Base-by-base conservation (phyloP, 2,888 invertebrate species). In the Clanis bilineata region DNA sequence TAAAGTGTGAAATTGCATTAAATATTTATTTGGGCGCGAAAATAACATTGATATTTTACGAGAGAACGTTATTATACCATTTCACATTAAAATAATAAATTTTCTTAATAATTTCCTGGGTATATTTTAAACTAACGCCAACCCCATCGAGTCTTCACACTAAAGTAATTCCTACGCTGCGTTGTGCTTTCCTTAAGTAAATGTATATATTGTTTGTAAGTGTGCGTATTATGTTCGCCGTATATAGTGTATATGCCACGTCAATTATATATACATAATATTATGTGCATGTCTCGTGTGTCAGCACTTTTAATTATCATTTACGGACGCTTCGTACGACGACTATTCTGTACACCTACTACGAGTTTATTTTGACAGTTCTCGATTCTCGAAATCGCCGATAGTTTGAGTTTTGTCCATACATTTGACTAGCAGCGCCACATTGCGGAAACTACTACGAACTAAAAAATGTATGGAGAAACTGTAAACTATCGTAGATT, bases 121-220 rank as follows among this genome's bases (percentile, higher is more conserved):
- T 5, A 10, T 2, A 18, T 4, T 18, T 1, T 51, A 28, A 51
- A 51, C 4, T 10, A 32, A 32, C 28, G 51, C 18, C 51, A 51
- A 12, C 10, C 28, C 0, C 51, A 51, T 21, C 25, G 47, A 59
- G 28, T 56, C 51, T 73, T 73, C 72, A 66, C 59, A 45, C 38
- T 15, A 58, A 58, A 38, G 58, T 74, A 79, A 86, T 84, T 85
- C 86, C 84, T 87, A 85, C 70, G 69, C 68, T 66, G 82, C 72
- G 84, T 84, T 86, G 85, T 86, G 86, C 85, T 85, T 79, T 78
- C 74, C 71, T 69, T 66, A 56, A 56, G 66, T 69, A 69, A 66
- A 64, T 68, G 22, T 56, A 22, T 56, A n/a, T 38, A 55, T 38
- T 21, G 38, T 55, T 39, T 39, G 36, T 38, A 21, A 38, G 23